Evolutionary conservation across 2,797 vertebrate genomes (phyloP).

Genomic region (Eutrigla gurnardus): DNA sequence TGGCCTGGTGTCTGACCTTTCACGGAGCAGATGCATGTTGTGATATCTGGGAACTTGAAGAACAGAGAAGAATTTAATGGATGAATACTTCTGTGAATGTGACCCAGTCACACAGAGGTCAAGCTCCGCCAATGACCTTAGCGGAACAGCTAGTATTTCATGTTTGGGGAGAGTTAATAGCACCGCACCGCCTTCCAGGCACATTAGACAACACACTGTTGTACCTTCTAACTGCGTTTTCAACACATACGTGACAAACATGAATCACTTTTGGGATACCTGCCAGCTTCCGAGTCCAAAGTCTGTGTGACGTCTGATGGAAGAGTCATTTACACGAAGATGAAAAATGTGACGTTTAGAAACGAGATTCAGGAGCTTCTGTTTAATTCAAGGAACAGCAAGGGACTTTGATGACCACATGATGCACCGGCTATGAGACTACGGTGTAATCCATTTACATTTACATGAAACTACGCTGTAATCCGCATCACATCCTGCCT

Average conservation of each 20-base stretch:
- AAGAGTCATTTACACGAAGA: too few relatives aligned
- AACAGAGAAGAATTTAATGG: not conserved
- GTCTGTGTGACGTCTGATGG: too few relatives aligned
- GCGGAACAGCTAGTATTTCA: slow-evolving; percentile 64
- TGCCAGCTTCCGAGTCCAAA: not conserved
- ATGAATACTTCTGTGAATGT: not conserved
- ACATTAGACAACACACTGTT: slow-evolving; percentile 25
- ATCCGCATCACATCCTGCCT: too few relatives aligned
- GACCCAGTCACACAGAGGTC: slow-evolving; percentile 47
- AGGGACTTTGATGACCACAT: not conserved
- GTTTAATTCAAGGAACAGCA: too few relatives aligned
- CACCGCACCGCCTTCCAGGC: slow-evolving; percentile 37
- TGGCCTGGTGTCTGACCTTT: not conserved
- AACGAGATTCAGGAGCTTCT: too few relatives aligned
- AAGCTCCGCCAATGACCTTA: slow-evolving; percentile 48
- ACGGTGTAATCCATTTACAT: not conserved
- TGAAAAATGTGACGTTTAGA: too few relatives aligned
- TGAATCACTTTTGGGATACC: not conserved
- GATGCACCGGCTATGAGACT: not conserved
- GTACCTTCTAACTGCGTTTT: not conserved
- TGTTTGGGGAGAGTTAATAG: slow-evolving; percentile 56
- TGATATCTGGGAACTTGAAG: slow-evolving; percentile 46
- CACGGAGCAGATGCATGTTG: not conserved
- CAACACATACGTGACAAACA: not conserved
- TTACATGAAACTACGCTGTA: not conserved